Evolutionary conservation across 2,888 invertebrate genomes (phyloP).

Genomic region (Operophtera brumata): DNA sequence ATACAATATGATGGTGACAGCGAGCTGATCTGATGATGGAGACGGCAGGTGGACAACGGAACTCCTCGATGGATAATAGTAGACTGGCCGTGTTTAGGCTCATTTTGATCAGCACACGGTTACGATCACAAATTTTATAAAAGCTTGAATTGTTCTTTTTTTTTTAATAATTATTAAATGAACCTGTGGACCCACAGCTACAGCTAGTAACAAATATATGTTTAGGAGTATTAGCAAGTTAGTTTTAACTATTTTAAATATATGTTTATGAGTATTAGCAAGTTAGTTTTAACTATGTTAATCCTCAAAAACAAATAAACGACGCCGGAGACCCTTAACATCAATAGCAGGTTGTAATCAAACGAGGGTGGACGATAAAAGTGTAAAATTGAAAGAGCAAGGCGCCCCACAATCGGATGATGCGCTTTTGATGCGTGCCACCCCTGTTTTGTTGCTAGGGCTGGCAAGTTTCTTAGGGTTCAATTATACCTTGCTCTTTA

Average conservation of each 20-base stretch:
- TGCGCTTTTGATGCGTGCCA: conserved; percentile 63
- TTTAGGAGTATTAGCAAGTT: neutral
- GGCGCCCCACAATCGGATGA: conserved; percentile 59
- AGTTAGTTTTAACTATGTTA: neutral
- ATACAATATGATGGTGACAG: too few species aligned
- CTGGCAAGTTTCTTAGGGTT: neutral
- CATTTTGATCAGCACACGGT: too few species aligned
- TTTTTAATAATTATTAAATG: too few species aligned
- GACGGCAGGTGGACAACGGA: too few species aligned
- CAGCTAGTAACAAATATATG: too few species aligned
- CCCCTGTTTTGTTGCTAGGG: conserved; percentile 38
- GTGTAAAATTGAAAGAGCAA: conserved; percentile 40
- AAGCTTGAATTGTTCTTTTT: too few species aligned
- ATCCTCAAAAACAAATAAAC: conserved; percentile 8
- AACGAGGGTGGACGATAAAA: conserved; percentile 36
- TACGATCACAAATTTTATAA: too few species aligned
- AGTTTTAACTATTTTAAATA: neutral
- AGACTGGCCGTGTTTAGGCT: too few species aligned
- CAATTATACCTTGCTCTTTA: too few species aligned
- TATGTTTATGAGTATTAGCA: neutral
- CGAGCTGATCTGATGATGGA: too few species aligned
- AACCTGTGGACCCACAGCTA: too few species aligned
- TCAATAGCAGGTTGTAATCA: conserved; percentile 13
- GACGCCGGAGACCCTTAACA: neutral
- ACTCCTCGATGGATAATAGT: too few species aligned